Base-by-base conservation (phyloP, 2,113 vertebrate genomes). In the Pyxicephalus adspersus region DNA sequence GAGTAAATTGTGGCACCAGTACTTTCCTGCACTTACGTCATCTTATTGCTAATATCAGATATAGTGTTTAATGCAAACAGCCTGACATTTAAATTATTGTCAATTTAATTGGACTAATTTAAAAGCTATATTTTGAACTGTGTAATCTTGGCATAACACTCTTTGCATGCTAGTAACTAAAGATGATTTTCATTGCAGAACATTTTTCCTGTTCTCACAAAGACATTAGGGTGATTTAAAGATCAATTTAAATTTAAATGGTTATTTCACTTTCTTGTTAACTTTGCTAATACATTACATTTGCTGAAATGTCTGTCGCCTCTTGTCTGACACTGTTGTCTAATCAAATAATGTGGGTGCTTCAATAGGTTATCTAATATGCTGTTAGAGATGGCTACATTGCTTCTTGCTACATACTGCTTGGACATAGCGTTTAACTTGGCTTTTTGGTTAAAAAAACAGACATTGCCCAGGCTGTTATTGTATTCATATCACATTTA, bases 161-260 rank as follows among this genome's bases (percentile, higher is more conserved):
- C 61, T 64, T 22, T 19, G 60, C 16, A 45, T 45, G 38, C 17
- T n/a, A 52, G 75, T 64, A 23, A 66, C 58, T 23, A n/a, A 64
- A 65, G 31, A 29, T 22, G 3, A 29, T 3, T 66, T 28, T 66
- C 19, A 31, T 77, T 66, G 25, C 16, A 45, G 63, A 54, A n/a
- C 22, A 15, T 66, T 63, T 31, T 55, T 66, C 31, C 63, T 55
- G 22, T 67, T 68, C 19, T 25, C 29, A 23, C 54, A 45, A 38
- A 58, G 29, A 67, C 52, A 79, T 79, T 79, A 60, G 31, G 45
- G 52, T 68, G 65, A 79, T 79, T 67, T 79, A 79, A 57, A 79
- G 65, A 55, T 55, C 17, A 58, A 45, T 79, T 79, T 58, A 79
- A 68, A 66, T 28, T 63, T 68, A 68, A 79, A 76, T 64, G 25